A percentile compares a stretch with the other conserved stretches of the same genome.
These are phyloP conservation scores for Hedya salicella DNA, from an alignment of 2,888 invertebrate genomes.

Conservation along the genomic window DNA sequence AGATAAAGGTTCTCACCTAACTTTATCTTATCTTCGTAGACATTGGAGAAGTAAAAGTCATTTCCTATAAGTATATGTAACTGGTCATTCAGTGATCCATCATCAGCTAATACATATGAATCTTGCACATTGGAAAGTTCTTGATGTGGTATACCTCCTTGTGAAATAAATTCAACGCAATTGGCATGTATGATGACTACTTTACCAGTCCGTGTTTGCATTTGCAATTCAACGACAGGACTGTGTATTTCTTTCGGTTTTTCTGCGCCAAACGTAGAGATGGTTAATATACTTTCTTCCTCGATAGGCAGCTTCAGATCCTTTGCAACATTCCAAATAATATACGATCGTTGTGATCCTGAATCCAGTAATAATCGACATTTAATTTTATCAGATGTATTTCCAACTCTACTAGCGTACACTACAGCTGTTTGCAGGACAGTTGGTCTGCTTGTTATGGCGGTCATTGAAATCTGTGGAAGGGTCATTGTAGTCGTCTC, in stretches of 20 bases:
- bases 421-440: background rate
- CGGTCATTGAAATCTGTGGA: no score
- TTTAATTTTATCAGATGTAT: background rate
- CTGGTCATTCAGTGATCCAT: background rate
- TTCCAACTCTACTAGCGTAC: background rate
- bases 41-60: no score
- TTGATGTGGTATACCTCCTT: background rate
- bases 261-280: background rate
- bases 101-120: conserved; percentile 2
- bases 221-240: background rate
- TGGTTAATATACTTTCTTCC: conserved; percentile 2
- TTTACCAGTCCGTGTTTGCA: background rate
- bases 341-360: conserved; percentile 3
- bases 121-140: background rate
- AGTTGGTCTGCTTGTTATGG: background rate
- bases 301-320: background rate
- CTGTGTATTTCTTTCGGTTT: background rate
- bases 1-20: no score
- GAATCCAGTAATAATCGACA: background rate
- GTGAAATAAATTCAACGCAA: background rate
- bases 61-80: no score
- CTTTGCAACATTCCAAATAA: background rate
- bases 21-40: no score
- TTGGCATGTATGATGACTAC: background rate
- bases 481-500: background rate